Evolutionary conservation across 2,113 vertebrate genomes (phyloP).

Genomic region (Trematocara nigrifrons): DNA sequence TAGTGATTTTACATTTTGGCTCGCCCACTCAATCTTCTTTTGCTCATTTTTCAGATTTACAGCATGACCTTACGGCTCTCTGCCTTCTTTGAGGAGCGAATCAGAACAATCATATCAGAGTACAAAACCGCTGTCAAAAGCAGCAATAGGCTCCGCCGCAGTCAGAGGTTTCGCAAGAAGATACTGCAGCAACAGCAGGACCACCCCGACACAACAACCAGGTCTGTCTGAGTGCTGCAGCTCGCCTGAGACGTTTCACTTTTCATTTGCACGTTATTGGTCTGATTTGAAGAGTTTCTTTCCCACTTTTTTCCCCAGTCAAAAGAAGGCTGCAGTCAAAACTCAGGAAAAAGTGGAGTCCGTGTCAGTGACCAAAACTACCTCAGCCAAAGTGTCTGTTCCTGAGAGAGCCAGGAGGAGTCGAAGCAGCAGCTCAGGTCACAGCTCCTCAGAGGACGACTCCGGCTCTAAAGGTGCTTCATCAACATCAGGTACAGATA

Average conservation of each 20-base stretch:
- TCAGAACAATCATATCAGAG: slow-evolving; percentile 85
- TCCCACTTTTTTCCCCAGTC: slow-evolving; percentile 38
- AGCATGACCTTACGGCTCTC: slow-evolving; percentile 96
- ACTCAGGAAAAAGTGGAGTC: slow-evolving; percentile 78
- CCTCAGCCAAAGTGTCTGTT: slow-evolving; percentile 80
- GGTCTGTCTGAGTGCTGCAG: slow-evolving; percentile 32
- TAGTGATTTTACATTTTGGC: not conserved
- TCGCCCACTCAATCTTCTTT: not conserved
- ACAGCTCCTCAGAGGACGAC: slow-evolving; percentile 77
- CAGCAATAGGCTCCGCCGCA: slow-evolving; percentile 81
- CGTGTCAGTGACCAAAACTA: slow-evolving; percentile 77
- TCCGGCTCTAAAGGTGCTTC: slow-evolving; percentile 70
- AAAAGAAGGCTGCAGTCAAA: slow-evolving; percentile 76
- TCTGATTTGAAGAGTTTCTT: not conserved
- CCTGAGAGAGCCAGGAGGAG: slow-evolving; percentile 58
- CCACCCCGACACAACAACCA: slow-evolving; percentile 60
- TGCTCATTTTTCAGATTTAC: slow-evolving; percentile 79
- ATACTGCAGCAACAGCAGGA: slow-evolving; percentile 71
- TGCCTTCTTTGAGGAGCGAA: slow-evolving; percentile 90
- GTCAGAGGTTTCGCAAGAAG: slow-evolving; percentile 81
- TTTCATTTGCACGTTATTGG: not conserved
- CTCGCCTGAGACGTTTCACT: not conserved
- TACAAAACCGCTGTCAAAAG: slow-evolving; percentile 89
- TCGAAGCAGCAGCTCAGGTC: slow-evolving; percentile 50
- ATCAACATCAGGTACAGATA: slow-evolving; percentile 74